phyloP scores from a whole-genome alignment of 2,888 invertebrate genomes.

The Nomada flava region DNA sequence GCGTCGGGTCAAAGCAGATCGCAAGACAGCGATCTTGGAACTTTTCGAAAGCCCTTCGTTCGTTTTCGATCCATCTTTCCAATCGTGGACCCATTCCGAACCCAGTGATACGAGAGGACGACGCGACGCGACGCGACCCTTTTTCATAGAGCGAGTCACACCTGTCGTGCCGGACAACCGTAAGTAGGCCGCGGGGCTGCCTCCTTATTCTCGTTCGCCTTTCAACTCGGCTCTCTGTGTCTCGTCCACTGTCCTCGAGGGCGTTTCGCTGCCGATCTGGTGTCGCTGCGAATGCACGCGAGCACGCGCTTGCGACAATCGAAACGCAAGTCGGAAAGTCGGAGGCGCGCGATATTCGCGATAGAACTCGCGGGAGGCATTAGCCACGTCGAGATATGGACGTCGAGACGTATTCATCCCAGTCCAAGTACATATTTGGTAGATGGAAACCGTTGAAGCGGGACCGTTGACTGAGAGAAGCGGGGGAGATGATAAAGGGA shows the following conservation, averaged over 20 bases:
- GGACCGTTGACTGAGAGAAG: constrained; percentile 19
- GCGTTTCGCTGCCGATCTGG: not conserved
- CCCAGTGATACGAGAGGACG: not conserved
- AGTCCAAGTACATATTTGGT: constrained; percentile 45
- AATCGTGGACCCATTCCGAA: not conserved
- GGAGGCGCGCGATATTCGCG: too few relatives aligned
- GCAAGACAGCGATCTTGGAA: too few relatives aligned
- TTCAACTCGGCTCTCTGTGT: not conserved
- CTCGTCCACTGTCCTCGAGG: not conserved
- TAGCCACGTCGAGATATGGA: constrained; percentile 37
- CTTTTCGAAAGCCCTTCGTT: too few relatives aligned
- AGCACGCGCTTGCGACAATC: not conserved
- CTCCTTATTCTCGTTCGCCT: constrained; percentile 50
- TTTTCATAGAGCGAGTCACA: constrained; percentile 56
- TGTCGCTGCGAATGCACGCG: not conserved
- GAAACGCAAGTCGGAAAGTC: not conserved
- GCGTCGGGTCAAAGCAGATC: not conserved
- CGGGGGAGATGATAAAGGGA: constrained; percentile 46
- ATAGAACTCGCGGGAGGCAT: constrained; percentile 44
- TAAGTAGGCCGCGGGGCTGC: constrained; percentile 72
- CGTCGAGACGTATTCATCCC: constrained; percentile 49
- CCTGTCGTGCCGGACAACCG: constrained; percentile 71
- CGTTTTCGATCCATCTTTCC: not conserved
- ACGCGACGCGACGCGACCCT: constrained; percentile 22
- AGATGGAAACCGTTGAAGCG: constrained; percentile 37